Evolutionary conservation across 2,113 vertebrate genomes (phyloP), one percentile per base, ranked within the genome.

Genomic region (Epinephelus cyanopodus): DNA sequence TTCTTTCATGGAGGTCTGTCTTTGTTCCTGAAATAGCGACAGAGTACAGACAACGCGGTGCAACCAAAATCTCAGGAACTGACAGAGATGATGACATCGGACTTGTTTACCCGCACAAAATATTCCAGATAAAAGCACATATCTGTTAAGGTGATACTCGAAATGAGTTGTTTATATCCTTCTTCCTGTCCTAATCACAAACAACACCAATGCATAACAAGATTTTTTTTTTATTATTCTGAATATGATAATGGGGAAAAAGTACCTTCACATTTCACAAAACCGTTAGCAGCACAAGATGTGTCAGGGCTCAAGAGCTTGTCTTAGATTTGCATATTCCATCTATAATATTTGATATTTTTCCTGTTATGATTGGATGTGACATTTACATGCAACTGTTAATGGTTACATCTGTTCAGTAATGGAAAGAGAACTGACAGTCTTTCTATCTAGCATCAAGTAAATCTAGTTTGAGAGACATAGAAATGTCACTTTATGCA

Each of bases 11-110:
- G 72, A 82, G 75, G 52, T 80, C 66, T 75, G 74, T 65, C 54
- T 86, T 88, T 85, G 83, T 82, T 86, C 87, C 81, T 61, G 72
- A 92, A 90, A 92, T 89, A 90, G 84, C 64, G 27, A 48, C 66
- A 5, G 69, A 72, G 77, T 83, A 74, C 47, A 83, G 74, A 80
- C 58, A 47, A 25, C 5, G 8, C 7, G 66, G 54, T 54, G 71
- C 23, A 64, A 71, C 86, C 50, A 13, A 85, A 83, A 73, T 70
- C 62, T 82, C 48, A 81, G 74, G 72, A 63, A 25, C 77, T 73
- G 85, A 75, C 77, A 81, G 39, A 82, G 71, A 74, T 48, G 79
- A 76, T 81, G 82, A 82, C 77, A 67, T 82, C 29, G 64, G 68
- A 87, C 79, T 78, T 90, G 86, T 90, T 90, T 87, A 88, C 81